These are phyloP conservation scores for Ephestia elutella DNA, from an alignment of 1,140 invertebrate genomes.

Conservation along the genomic window DNA sequence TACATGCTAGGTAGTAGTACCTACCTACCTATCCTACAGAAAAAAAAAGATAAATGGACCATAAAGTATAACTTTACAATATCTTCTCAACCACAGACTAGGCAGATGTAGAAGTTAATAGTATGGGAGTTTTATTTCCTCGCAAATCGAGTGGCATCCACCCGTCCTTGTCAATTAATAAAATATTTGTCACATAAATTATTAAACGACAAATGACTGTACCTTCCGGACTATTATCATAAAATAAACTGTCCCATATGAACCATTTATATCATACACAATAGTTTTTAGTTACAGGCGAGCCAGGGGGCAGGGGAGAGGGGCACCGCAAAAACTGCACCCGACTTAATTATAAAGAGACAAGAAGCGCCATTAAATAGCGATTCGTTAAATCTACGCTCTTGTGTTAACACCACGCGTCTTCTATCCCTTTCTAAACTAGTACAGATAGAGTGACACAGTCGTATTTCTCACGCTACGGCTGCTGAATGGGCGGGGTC, in stretches of 20 bases:
- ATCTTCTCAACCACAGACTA: background rate
- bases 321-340: constrained; percentile 67
- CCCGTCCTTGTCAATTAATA: constrained; percentile 55
- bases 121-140: constrained; percentile 57
- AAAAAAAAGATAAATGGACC: background rate
- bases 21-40: background rate
- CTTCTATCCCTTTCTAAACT: constrained; percentile 32
- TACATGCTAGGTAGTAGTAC: too few species aligned
- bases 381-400: constrained; percentile 72
- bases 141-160: constrained; percentile 39
- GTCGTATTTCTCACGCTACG: constrained; percentile 22
- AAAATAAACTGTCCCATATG: constrained; percentile 49
- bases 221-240: constrained; percentile 43
- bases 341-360: constrained; percentile 74
- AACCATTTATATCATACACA: constrained; percentile 36
- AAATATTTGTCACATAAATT: constrained; percentile 68
- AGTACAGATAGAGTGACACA: constrained; percentile 31
- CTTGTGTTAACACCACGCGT: constrained; percentile 60
- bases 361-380: constrained; percentile 72
- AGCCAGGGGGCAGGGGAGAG: constrained; percentile 14
- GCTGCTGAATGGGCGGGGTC: constrained; percentile 48
- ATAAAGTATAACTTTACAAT: background rate
- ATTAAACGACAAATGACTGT: constrained; percentile 37
- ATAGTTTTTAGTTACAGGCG: constrained; percentile 39
- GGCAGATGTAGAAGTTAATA: constrained; percentile 36